phyloP scores from a whole-genome alignment of 2,113 vertebrate genomes.

The Jacana jacana region DNA sequence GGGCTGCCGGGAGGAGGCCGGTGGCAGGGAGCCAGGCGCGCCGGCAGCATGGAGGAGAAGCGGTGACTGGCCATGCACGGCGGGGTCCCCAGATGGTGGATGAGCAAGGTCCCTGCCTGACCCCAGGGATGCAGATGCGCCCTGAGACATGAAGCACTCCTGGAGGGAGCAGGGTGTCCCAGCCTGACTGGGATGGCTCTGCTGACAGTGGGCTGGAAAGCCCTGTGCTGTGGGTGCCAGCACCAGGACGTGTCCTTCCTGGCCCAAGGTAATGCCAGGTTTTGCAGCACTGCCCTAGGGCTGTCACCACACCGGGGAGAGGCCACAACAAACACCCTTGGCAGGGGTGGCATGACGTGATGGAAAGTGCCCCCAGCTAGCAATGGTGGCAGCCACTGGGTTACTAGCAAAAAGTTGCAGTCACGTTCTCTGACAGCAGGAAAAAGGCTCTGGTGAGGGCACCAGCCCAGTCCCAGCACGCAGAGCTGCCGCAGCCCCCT shows the following conservation, averaged over 20 bases:
- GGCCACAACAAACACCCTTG: neutral
- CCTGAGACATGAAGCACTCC: neutral
- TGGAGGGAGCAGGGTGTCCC: neutral
- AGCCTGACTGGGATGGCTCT: neutral
- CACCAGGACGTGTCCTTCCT: neutral
- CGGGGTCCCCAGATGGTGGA: neutral
- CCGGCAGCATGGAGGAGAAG: neutral
- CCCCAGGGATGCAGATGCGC: accelerated
- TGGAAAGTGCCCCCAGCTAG: neutral
- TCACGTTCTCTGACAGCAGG: neutral
- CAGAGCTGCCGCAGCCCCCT: neutral
- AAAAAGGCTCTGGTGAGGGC: neutral
- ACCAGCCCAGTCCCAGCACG: neutral
- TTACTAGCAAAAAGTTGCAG: neutral
- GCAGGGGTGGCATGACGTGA: neutral
- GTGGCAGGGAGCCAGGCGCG: neutral
- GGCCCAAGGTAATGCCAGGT: neutral
- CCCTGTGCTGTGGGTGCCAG: accelerated
- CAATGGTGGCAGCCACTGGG: neutral
- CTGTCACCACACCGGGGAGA: neutral
- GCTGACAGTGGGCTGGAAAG: neutral
- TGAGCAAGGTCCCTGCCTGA: neutral
- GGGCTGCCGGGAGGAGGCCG: neutral
- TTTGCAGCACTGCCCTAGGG: neutral
- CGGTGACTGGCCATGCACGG: accelerated